A percentile compares a stretch with the other conserved stretches of the same genome.
Evolutionary conservation across 2,113 vertebrate species (phyloP).

Genomic region (Chloroceryle aenea): DNA sequence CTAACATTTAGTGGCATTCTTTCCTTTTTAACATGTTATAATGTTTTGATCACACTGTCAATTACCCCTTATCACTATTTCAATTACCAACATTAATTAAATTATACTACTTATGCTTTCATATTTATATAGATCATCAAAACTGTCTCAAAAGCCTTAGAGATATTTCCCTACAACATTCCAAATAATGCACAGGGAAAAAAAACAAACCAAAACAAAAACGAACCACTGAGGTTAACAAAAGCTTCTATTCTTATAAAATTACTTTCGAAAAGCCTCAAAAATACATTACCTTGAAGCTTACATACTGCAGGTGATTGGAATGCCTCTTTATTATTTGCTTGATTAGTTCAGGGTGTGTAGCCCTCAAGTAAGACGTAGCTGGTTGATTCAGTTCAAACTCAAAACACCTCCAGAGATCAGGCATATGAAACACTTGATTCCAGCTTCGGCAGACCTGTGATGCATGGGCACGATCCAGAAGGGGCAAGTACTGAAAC

Average conservation of each 20-base stretch:
- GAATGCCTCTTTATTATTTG: constrained; percentile 97
- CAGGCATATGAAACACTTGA: constrained; percentile 96
- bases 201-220: too few species aligned
- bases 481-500: constrained; percentile 92
- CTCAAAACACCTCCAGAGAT: constrained; percentile 96
- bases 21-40: background rate
- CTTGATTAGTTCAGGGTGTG: constrained; percentile 95
- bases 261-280: background rate
- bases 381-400: constrained; percentile 96
- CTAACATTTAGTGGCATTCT: background rate
- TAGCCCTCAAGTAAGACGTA: constrained; percentile 94
- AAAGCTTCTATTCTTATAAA: background rate
- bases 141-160: background rate
- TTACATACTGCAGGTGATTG: constrained; percentile 96
- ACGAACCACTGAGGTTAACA: background rate
- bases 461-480: constrained; percentile 92
- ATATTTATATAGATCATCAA: background rate
- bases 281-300: constrained; percentile 89
- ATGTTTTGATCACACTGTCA: background rate
- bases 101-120: background rate
- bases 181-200: background rate
- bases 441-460: constrained; percentile 95
- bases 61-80: background rate
- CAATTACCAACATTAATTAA: background rate
- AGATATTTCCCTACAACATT: background rate